These are phyloP conservation scores for Streptopelia turtur DNA, from an alignment of 2,797 vertebrate species.

Conservation along the genomic window DNA sequence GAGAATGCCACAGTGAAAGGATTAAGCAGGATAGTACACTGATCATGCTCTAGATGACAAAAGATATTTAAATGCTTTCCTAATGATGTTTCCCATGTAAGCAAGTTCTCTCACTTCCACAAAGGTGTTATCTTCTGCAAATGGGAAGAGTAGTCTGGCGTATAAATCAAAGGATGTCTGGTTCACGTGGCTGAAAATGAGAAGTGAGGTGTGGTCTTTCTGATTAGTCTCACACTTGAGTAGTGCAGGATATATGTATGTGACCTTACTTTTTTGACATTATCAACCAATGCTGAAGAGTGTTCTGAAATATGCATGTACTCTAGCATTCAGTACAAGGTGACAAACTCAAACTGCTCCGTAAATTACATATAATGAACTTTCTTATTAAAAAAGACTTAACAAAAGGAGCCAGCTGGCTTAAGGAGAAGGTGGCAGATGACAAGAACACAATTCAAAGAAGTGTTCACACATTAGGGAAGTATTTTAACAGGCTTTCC, in stretches of 20 bases:
- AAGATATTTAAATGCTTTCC: background rate
- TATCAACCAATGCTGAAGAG: background rate
- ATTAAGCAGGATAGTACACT: background rate
- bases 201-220: background rate
- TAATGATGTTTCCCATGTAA: background rate
- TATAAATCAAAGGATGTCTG: background rate
- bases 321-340: background rate
- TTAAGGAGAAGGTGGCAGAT: conserved; percentile 56
- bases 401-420: conserved; percentile 64
- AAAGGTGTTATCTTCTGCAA: background rate
- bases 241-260: background rate
- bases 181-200: background rate
- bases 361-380: conserved; percentile 41
- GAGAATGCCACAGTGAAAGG: background rate
- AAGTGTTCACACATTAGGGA: conserved; percentile 69
- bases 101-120: background rate
- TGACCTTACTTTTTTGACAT: background rate
- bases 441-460: conserved; percentile 67
- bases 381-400: conserved; percentile 51
- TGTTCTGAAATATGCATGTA: background rate
- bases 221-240: background rate
- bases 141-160: background rate
- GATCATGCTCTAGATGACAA: background rate
- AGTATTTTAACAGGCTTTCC: conserved; percentile 73
- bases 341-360: conserved; percentile 16